Base-by-base conservation (phyloP, 2,888 invertebrate genomes). In the Eupithecia abbreviata region DNA sequence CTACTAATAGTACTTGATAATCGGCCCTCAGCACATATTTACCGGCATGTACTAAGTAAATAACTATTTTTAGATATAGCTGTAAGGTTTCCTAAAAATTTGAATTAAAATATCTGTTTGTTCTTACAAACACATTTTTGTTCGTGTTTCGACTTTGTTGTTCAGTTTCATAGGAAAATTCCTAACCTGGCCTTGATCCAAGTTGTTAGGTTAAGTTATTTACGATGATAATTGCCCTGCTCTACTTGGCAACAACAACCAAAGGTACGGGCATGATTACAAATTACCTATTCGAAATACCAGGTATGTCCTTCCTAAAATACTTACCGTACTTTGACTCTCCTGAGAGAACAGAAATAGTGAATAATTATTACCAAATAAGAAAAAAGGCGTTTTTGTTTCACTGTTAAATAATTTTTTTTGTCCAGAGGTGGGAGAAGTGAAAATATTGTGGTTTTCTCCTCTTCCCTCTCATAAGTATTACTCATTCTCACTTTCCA, bases 101-200 rank as follows among this genome's bases (percentile, higher is more conserved):
- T 30, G 1, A 30, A 30, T 1, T 30, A 30, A 30, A 30, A 30
- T 30, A 30, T 30, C 30, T 30, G 30, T 30, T 30, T 6, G 7
- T 43, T 43, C 4, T 7, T 2, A 43, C 5, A 7, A 43, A 43
- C 7, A 4, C 7, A 43, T 62, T 18, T 62, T 62, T 30, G 30
- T 62, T 62, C 30, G 62, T 30, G n/a, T 18, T 58, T 45, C 6
- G 45, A 71, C 55, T 58, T 58, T 68, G 67, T 71, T 68, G 47
- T n/a, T 67, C 13, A 69, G 43, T 65, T 55, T 65, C n/a, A n/a
- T 62, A 45, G 71, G 75, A 73, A 73, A 75, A 71, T 69, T 74
- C 12, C 70, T 66, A 75, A 55, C 5, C 78, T 78, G 78, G 76
- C 76, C 74, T 78, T 76, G 76, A 69, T 74, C 78, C 76, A 76